Evolutionary conservation across 2,797 vertebrate species (phyloP), one percentile per base, ranked within the genome.

Genomic region (Scolopax bukidnonensis): DNA sequence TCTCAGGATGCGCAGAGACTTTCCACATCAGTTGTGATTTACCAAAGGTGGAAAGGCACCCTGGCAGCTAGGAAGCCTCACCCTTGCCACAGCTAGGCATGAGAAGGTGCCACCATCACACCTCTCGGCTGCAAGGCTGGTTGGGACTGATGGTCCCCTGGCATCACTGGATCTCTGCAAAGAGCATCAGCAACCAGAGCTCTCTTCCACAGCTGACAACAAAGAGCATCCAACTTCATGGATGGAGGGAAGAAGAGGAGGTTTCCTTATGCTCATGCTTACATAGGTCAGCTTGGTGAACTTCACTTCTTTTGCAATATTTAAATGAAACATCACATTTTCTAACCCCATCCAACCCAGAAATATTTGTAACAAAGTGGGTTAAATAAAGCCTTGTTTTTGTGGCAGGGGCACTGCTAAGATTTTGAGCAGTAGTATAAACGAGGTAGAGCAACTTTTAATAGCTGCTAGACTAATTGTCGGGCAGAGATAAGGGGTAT

Each of bases 81-180:
- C 0, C 3, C 30, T n/a, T 21, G 17, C 4, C 7, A 41, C 13
- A n/a, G 14, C 23, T 36, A 21, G 40, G n/a, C 20, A 24, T 0
- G 0, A 61, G 43, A 50, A 73, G 10, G 30, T 76, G 51, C n/a
- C 56, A 41, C 33, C 53, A 76, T 14, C 6, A 5, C 10, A 50
- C 6, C 18, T 56, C 25, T 54, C 16, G 2, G 47, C 28, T n/a
- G 32, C 57, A 27, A 18, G 18, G 17, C 30, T 28, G 16, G 6
- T 30, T 40, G 33, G 18, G 18, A 33, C 41, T 61, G 68, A 50
- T 5, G 17, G 48, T 51, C 5, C 30, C 23, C 30, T 6, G 2
- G 20, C 4, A 4, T 4, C 30, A 23, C 33, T 12, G 25, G 83
- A 73, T 41, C 11, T 1, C 41, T 9, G 1, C 47, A 17, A 3